Evolutionary conservation across 2,888 invertebrate genomes (phyloP).

Genomic region (Rapana venosa): DNA sequence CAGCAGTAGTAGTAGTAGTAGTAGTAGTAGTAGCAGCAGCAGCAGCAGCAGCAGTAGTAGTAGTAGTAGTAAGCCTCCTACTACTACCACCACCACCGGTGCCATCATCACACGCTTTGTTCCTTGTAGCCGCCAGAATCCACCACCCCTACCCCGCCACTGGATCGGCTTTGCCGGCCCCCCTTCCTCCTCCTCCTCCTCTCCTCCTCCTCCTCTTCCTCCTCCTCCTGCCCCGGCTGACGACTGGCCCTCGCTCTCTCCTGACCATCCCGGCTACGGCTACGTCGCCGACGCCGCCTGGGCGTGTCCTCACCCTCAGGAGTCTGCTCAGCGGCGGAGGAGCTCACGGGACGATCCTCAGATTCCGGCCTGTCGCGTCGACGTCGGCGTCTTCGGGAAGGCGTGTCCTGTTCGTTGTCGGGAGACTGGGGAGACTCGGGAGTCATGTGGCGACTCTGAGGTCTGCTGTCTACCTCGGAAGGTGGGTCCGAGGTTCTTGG

Average conservation of each 20-base stretch:
- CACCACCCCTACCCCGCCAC: not conserved
- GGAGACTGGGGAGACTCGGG: not conserved
- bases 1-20: too few species aligned
- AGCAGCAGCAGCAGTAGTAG: too few species aligned
- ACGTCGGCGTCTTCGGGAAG: not conserved
- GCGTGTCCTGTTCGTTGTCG: not conserved
- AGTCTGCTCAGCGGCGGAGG: not conserved
- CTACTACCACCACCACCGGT: too few species aligned
- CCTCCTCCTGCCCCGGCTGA: not conserved
- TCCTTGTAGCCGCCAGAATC: not conserved
- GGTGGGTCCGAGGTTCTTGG: not conserved
- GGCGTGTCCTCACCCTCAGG: not conserved
- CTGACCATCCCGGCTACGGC: slow-evolving; percentile 36
- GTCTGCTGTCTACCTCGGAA: not conserved
- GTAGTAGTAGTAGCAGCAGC: too few species aligned
- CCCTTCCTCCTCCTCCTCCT: not conserved
- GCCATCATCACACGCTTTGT: slow-evolving; percentile 14
- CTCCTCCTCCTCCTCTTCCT: not conserved
- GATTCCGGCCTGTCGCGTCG: not conserved
- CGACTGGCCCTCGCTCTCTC: not conserved
- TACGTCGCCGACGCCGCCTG: slow-evolving; percentile 34
- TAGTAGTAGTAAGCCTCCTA: too few species aligned
- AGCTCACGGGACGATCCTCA: not conserved
- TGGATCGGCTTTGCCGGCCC: not conserved
- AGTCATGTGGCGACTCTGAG: not conserved